A percentile compares a stretch with the other conserved stretches of the same genome.
Conservation (phyloP, 1,140 invertebrate species). For the Bombus breviceps region DNA sequence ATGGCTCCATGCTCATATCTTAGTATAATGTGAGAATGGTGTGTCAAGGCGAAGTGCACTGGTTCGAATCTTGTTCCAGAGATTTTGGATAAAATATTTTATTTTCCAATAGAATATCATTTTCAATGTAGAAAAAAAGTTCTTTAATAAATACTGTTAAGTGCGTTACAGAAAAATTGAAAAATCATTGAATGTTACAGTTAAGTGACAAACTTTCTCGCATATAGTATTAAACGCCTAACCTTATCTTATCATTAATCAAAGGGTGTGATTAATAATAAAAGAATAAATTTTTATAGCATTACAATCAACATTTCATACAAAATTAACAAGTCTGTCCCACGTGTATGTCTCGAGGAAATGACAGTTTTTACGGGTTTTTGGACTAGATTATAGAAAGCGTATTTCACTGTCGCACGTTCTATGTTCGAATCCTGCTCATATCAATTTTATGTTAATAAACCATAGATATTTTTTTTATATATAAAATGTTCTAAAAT, state of each 20-base stretch:
- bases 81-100: slow-evolving; percentile 37
- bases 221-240: slow-evolving; percentile 16
- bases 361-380: background rate
- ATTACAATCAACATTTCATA: background rate
- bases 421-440: slow-evolving; percentile 25
- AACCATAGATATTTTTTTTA: background rate
- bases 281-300: background rate
- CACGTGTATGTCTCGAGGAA: background rate
- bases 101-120: slow-evolving; percentile 5
- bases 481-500: background rate
- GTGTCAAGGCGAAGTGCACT: background rate
- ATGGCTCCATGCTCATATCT: background rate
- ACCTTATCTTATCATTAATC: slow-evolving; percentile 17
- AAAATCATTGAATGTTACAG: background rate
- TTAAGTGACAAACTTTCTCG: background rate
- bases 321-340: background rate
- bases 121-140: slow-evolving; percentile 14
- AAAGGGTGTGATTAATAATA: background rate
- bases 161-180: background rate
- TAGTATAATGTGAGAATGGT: slow-evolving; percentile 19
- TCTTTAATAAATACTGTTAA: slow-evolving; percentile 14
- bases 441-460: slow-evolving; percentile 15
- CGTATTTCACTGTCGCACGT: background rate
- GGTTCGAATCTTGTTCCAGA: slow-evolving; percentile 33
- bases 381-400: background rate